Evolutionary conservation across 2,113 vertebrate species (phyloP).

Genomic region (Hoplias malabaricus): DNA sequence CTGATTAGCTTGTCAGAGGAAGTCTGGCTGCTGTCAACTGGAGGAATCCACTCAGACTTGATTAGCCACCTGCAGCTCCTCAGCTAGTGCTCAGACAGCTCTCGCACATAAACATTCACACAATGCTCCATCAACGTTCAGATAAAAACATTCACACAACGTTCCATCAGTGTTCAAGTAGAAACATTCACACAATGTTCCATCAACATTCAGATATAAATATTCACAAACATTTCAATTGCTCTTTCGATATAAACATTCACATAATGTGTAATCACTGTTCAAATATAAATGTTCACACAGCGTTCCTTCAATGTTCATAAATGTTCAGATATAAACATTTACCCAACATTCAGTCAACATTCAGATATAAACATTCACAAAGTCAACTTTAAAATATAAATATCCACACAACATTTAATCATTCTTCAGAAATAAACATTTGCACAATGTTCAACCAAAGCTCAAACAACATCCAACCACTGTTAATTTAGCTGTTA

Average conservation of each 20-base stretch:
- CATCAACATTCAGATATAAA: not conserved
- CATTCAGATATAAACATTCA: no score
- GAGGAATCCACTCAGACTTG: conserved; percentile 66
- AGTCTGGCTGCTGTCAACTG: conserved; percentile 35
- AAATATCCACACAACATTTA: no score
- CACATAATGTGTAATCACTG: not conserved
- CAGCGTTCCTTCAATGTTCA: not conserved
- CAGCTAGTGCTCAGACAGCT: not conserved
- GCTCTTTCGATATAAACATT: no score
- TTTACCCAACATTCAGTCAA: no score
- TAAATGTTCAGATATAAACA: not conserved
- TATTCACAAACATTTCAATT: no score
- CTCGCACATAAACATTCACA: no score
- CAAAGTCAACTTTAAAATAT: no score
- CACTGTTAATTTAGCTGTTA: not conserved
- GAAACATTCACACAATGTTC: not conserved
- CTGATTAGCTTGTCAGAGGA: conserved; percentile 69
- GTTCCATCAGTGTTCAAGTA: not conserved
- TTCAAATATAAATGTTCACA: not conserved
- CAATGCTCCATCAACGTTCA: not conserved
- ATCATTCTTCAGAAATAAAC: not conserved
- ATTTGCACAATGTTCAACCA: not conserved
- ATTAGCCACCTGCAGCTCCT: conserved; percentile 68
- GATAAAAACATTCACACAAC: conserved; percentile 63
- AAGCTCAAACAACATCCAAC: not conserved